phyloP scores from a whole-genome alignment of 1,140 invertebrate species.

The Glossosoma conforme region DNA sequence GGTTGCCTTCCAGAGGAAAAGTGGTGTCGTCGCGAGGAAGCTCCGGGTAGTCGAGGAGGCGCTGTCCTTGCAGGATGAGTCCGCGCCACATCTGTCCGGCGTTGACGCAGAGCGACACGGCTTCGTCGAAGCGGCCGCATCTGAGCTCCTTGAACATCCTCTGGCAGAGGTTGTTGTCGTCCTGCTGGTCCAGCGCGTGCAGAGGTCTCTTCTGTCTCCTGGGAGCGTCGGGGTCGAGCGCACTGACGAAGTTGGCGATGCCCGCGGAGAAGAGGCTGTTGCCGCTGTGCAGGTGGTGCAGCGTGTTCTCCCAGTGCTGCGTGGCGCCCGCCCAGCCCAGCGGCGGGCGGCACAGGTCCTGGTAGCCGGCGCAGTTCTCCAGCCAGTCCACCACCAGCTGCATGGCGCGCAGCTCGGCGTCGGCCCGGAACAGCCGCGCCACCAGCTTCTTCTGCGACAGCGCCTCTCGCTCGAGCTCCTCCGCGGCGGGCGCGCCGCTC shows the following conservation, averaged over 20 bases:
- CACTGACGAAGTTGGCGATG: constrained; percentile 53
- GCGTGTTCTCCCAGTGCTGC: constrained; percentile 86
- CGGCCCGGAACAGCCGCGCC: constrained; percentile 44
- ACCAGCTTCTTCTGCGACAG: constrained; percentile 44
- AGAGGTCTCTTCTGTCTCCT: constrained; percentile 71
- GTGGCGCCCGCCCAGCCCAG: constrained; percentile 65
- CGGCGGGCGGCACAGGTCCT: constrained; percentile 59
- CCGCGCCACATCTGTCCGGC: constrained; percentile 87
- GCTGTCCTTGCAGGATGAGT: constrained; percentile 86
- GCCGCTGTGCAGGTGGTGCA: constrained; percentile 69
- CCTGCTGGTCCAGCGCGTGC: constrained; percentile 85
- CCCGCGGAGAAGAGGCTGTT: constrained; percentile 46
- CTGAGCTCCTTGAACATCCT: constrained; percentile 73
- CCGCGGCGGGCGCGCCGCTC: constrained; percentile 47
- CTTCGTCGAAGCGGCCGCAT: constrained; percentile 79
- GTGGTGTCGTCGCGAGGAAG: constrained; percentile 41
- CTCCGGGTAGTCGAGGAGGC: constrained; percentile 50
- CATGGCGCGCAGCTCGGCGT: constrained; percentile 66
- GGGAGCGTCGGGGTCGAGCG: constrained; percentile 91
- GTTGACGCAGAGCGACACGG: constrained; percentile 75
- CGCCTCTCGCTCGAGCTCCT: constrained; percentile 44
- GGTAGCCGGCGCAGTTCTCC: constrained; percentile 74
- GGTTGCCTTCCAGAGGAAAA: constrained; percentile 75
- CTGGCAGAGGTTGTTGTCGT: constrained; percentile 70
- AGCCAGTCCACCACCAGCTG: constrained; percentile 91